A percentile compares a stretch with the other conserved stretches of the same genome.
These are phyloP conservation scores for Pardalotus punctatus DNA, from an alignment of 2,113 vertebrate genomes.

Conservation along the genomic window DNA sequence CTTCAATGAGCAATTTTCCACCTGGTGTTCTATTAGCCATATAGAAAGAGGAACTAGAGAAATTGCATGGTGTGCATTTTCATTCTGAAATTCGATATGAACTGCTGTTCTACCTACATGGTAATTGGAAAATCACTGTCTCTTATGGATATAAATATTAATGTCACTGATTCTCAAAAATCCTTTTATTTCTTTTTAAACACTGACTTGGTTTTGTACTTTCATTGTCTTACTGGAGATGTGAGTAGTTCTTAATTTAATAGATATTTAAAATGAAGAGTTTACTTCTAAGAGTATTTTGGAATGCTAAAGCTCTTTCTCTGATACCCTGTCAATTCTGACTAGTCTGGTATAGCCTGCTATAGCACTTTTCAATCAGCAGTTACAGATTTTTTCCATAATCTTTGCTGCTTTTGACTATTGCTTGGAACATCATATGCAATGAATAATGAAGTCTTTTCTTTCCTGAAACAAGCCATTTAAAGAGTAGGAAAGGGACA, in stretches of 20 bases:
- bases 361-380: not conserved
- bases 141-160: slow-evolving; percentile 6
- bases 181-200: not conserved
- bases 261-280: not conserved
- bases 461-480: not conserved
- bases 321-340: not conserved
- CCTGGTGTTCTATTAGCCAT: not conserved
- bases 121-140: not conserved
- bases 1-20: slow-evolving; percentile 5
- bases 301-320: not conserved
- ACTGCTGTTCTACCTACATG: not conserved
- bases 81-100: not conserved
- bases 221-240: not conserved
- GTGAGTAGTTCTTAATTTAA: not conserved
- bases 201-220: not conserved
- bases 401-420: not conserved
- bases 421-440: not conserved
- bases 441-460: not conserved
- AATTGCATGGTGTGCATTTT: not conserved
- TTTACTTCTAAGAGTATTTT: not conserved
- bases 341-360: not conserved
- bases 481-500: not conserved
- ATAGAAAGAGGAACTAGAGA: not conserved
- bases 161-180: not conserved
- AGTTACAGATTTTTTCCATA: not conserved